Evolutionary conservation across 1,140 invertebrate genomes (phyloP), one percentile per base, ranked within the genome.

Genomic region (Philopotamus ludificatus): DNA sequence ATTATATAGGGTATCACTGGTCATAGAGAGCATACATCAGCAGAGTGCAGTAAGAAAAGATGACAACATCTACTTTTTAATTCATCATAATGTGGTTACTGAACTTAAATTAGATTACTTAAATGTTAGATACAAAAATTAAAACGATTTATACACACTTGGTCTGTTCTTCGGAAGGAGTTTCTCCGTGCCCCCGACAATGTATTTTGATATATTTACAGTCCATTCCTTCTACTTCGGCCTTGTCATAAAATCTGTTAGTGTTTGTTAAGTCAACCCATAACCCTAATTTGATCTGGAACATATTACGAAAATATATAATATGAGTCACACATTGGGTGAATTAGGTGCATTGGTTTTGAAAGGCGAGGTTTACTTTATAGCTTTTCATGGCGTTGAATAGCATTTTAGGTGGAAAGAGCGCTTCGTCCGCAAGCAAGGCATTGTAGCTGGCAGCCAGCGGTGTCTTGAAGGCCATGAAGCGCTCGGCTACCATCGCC

Each of bases 241-340:
- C 74, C 65, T 87, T 89, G 67, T 95, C 83, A 76, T 99, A 99
- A 79, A 97, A 99, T 59, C 97, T 82, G 62, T 81, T 85, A 2
- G 97, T 99, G 74, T 98, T 97, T 2, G 97, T 99, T 47, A 99
- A 80, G 79, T 99, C 95, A 64, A 99, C 91, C 92, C 97, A 95
- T 15, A 99, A 76, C 0, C 97, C 96, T 50, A 99, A 78, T 73
- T 94, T 95, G 9, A 88, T 74, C 89, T 93, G 71, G 54, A 82
- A 78, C 26, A 64, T 62, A 54, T n/a, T n/a, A n/a, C n/a, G n/a
- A n/a, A n/a, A 53, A 18, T 47, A 20, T 15, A 47, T 47, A 9
- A 12, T 15, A 47, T 4, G 44, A 8, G 44, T 47, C 4, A 47
- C 8, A 47, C 44, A 15, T 3, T 47, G 10, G 15, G 8, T 47